Percentiles rank a stretch among this genome's conserved stretches.
These are phyloP conservation scores for Cossypha niveicapilla DNA, from an alignment of 2,797 vertebrate species.

Conservation along the genomic window DNA sequence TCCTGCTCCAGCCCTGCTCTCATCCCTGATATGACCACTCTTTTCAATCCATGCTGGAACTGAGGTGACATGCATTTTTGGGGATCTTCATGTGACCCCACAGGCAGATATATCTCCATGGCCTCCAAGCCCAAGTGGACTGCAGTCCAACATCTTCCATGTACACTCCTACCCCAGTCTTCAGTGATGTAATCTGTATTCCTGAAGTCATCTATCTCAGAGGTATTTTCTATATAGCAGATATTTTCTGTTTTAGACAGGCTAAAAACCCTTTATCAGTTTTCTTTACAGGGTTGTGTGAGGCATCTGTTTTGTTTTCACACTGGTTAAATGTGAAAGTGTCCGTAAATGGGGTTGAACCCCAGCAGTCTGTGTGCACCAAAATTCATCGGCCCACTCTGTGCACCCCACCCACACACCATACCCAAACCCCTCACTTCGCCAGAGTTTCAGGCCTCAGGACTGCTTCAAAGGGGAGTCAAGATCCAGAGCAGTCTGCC, in stretches of 20 bases:
- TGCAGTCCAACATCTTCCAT: not conserved
- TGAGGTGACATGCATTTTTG: not conserved
- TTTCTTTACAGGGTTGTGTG: not conserved
- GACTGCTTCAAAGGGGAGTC: not conserved
- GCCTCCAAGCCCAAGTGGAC: not conserved
- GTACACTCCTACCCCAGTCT: not conserved
- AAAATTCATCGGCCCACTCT: not conserved
- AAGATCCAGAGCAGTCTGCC: not conserved
- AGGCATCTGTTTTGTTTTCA: not conserved
- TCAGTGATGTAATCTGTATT: not conserved
- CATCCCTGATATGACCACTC: not conserved
- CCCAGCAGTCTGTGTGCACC: fast-evolving
- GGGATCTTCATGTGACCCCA: not conserved
- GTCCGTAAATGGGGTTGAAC: not conserved
- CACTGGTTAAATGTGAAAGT: not conserved
- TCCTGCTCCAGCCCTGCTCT: not conserved
- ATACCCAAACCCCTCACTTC: not conserved
- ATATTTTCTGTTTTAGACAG: not conserved
- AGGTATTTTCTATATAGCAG: not conserved
- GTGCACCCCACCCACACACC: fast-evolving
- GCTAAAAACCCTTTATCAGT: not conserved
- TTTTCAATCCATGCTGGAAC: not conserved
- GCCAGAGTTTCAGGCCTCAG: not conserved
- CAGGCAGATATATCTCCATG: not conserved
- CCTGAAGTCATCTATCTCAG: not conserved